Evolutionary conservation across 92 coral and sea anemone species (phyloP).

Genomic region (Paragorgia papillata): DNA sequence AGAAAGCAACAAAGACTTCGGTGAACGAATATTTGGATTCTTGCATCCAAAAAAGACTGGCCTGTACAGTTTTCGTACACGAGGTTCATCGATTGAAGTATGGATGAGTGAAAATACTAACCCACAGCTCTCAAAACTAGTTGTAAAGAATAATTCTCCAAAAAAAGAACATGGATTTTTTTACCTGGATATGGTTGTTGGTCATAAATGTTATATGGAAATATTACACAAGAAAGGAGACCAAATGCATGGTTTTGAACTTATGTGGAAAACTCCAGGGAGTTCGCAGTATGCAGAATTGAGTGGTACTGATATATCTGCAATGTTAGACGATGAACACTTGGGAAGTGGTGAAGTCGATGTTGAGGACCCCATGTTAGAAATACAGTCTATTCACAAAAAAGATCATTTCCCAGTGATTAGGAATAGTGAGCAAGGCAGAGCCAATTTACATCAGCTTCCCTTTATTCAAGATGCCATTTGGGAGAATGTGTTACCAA

Average conservation of each 20-base stretch:
- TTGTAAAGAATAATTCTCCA: constrained; percentile 13
- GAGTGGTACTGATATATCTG: constrained; percentile 56
- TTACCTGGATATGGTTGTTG: not conserved
- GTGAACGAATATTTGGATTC: constrained; percentile 86
- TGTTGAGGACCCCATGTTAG: constrained; percentile 35
- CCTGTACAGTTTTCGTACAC: constrained; percentile 54
- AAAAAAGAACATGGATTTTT: not conserved
- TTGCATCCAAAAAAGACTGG: constrained; percentile 52
- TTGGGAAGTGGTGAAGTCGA: constrained; percentile 48
- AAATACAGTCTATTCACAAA: constrained; percentile 49
- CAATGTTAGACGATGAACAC: constrained; percentile 48
- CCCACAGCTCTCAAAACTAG: constrained; percentile 57
- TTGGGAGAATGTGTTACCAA: constrained; percentile 60
- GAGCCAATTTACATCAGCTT: constrained; percentile 56
- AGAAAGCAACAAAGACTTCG: constrained; percentile 44
- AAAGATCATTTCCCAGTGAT: constrained; percentile 31
- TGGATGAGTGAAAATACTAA: constrained; percentile 73
- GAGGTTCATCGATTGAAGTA: constrained; percentile 68
- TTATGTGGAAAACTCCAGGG: constrained; percentile 62
- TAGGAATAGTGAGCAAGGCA: constrained; percentile 22
- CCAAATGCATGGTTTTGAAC: constrained; percentile 22
- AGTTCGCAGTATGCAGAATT: constrained; percentile 10
- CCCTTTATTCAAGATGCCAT: constrained; percentile 61
- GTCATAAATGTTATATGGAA: constrained; percentile 66
- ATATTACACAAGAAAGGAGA: constrained; percentile 69